These are phyloP conservation scores for Varanus komodoensis DNA, from an alignment of 2,113 vertebrate species.

Conservation along the genomic window DNA sequence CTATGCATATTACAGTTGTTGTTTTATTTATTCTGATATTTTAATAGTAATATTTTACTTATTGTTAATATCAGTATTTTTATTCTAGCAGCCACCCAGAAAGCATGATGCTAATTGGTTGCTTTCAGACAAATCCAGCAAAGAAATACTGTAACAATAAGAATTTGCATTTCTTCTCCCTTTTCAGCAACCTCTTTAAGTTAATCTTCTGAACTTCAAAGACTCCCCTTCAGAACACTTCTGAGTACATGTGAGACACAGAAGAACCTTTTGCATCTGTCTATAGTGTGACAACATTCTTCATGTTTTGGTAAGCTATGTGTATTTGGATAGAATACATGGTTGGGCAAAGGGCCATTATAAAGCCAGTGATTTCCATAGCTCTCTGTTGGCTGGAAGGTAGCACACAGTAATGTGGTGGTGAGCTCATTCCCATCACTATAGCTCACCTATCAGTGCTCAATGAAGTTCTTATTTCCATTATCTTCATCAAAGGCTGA, in stretches of 20 bases:
- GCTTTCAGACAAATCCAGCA: too few species aligned
- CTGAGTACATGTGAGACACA: accelerated
- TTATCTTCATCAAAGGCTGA: not conserved
- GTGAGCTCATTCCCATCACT: not conserved
- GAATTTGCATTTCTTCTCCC: not conserved
- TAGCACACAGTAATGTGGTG: not conserved
- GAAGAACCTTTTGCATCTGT: not conserved
- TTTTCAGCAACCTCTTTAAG: not conserved
- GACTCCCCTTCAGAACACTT: not conserved
- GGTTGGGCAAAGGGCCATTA: not conserved
- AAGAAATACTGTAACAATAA: too few species aligned
- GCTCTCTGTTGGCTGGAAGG: not conserved
- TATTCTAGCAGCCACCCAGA: too few species aligned
- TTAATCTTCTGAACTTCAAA: not conserved
- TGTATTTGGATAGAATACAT: not conserved
- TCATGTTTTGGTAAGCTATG: not conserved
- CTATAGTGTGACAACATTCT: not conserved
- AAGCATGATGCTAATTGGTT: too few species aligned
- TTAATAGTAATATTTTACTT: too few species aligned
- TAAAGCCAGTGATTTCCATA: not conserved
- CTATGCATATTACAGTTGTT: too few species aligned
- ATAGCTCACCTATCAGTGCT: not conserved
- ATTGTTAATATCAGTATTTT: too few species aligned
- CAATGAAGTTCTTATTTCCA: not conserved
- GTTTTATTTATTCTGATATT: too few species aligned